These are phyloP conservation scores for Nomada goodeniana DNA, from an alignment of 2,888 invertebrate genomes.

Conservation along the genomic window DNA sequence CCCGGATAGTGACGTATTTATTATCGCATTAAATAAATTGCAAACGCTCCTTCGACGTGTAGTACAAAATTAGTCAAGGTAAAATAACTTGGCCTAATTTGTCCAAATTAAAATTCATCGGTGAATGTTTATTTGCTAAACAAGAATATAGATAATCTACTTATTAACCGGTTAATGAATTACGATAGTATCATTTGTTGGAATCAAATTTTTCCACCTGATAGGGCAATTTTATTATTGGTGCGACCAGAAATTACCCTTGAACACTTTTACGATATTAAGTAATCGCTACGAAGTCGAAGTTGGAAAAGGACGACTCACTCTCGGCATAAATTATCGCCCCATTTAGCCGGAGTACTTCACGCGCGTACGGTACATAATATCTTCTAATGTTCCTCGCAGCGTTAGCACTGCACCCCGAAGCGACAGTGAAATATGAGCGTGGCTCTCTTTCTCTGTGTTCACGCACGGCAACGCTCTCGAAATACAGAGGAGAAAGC, in stretches of 20 bases:
- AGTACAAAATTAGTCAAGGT: too few species aligned
- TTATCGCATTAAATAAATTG: too few species aligned
- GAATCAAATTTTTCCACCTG: too few species aligned
- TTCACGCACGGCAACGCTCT: slow-evolving; percentile 39
- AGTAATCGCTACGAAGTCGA: not conserved
- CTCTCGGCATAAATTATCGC: slow-evolving; percentile 39
- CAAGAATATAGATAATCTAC: too few species aligned
- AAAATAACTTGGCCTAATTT: too few species aligned
- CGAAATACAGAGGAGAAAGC: slow-evolving; percentile 52
- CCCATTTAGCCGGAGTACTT: slow-evolving; percentile 42
- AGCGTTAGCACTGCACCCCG: slow-evolving; percentile 39
- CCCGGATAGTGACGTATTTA: not conserved
- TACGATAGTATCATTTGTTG: too few species aligned
- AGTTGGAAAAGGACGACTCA: slow-evolving; percentile 8
- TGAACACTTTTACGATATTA: not conserved
- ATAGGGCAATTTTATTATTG: too few species aligned
- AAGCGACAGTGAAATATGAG: slow-evolving; percentile 64
- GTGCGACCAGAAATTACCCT: too few species aligned
- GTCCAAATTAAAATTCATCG: too few species aligned
- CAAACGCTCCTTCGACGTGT: too few species aligned
- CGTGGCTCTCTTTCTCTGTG: slow-evolving; percentile 31
- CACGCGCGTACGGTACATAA: slow-evolving; percentile 35
- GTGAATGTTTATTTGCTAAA: too few species aligned
- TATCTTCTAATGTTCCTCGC: slow-evolving; percentile 46
- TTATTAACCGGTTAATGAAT: too few species aligned